Percentiles rank a stretch among this genome's conserved stretches.
Evolutionary conservation across 2,797 vertebrate species (phyloP).

Genomic region (Echeneis naucrates): DNA sequence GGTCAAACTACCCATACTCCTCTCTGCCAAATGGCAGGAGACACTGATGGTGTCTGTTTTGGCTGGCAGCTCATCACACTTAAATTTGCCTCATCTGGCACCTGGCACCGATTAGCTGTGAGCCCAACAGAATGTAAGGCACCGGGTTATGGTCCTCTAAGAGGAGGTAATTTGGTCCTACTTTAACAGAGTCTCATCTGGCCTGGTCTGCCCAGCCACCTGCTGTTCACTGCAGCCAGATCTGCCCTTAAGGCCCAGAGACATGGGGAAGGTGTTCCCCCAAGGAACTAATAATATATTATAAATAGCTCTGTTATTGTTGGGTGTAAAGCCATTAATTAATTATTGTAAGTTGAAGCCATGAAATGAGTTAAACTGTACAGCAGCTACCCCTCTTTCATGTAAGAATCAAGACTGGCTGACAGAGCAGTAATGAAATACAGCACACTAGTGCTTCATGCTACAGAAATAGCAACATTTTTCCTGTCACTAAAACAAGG

Average conservation of each 20-base stretch:
- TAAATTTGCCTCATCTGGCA: conserved; percentile 51
- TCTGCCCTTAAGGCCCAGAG: conserved; percentile 20
- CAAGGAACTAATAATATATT: background rate
- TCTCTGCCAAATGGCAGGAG: conserved; percentile 59
- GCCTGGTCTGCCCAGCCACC: conserved; percentile 37
- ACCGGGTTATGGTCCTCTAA: conserved; percentile 47
- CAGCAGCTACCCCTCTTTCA: conserved; percentile 27
- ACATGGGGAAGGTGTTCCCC: conserved; percentile 2
- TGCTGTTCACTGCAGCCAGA: conserved; percentile 46
- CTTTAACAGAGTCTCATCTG: conserved; percentile 42
- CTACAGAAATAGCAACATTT: conserved; percentile 75
- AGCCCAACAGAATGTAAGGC: conserved; percentile 46
- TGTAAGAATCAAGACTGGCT: conserved; percentile 43
- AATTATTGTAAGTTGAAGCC: conserved; percentile 9
- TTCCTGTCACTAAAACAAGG: conserved; percentile 70
- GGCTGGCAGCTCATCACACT: conserved; percentile 45
- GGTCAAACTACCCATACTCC: conserved; percentile 64
- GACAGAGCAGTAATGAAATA: conserved; percentile 76
- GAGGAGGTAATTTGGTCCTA: conserved; percentile 31
- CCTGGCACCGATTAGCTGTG: conserved; percentile 55
- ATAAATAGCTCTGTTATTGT: background rate
- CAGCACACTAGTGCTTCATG: conserved; percentile 53
- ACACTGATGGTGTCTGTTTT: conserved; percentile 67
- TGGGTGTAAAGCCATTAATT: conserved; percentile 1
- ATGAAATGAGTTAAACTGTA: background rate